Evolutionary conservation across 2,797 vertebrate species (phyloP).

Genomic region (Falco cherrug): DNA sequence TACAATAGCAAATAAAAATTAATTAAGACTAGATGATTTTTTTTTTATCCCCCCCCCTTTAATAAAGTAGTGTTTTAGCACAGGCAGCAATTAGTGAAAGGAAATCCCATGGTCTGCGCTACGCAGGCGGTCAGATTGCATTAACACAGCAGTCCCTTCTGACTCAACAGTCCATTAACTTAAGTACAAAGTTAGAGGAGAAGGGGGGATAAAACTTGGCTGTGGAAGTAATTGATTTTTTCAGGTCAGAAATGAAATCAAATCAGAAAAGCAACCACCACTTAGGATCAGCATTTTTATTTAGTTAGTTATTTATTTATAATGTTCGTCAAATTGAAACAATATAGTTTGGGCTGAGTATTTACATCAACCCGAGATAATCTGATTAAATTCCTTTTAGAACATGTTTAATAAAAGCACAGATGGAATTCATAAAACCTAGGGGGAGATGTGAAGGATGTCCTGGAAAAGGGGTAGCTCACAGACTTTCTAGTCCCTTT

Average conservation of each 20-base stretch:
- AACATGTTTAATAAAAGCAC: conserved; percentile 4
- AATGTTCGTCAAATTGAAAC: conserved; percentile 17
- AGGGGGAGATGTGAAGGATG: not conserved
- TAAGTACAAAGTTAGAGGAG: conserved; percentile 51
- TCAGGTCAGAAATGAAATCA: conserved; percentile 50
- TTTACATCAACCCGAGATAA: conserved; percentile 6
- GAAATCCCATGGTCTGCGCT: not conserved
- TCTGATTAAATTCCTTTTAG: conserved; percentile 29
- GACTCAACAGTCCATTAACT: conserved; percentile 55
- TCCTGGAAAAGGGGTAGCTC: not conserved
- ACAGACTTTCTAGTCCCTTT: not conserved
- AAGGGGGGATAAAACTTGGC: conserved; percentile 40
- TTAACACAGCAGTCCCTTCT: conserved; percentile 45
- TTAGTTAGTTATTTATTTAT: conserved; percentile 54
- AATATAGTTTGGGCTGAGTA: not conserved
- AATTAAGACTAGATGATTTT: not conserved
- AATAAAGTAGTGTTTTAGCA: not conserved
- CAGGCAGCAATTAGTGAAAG: not conserved
- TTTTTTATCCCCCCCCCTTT: not conserved
- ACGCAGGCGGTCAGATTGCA: not conserved
- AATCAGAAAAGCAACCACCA: conserved; percentile 49
- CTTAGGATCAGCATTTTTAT: conserved; percentile 41
- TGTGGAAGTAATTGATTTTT: conserved; percentile 57
- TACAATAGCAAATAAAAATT: not conserved
- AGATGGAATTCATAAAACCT: not conserved